phyloP scores from a whole-genome alignment of 2,888 invertebrate genomes.

The Tortricodes alternella region DNA sequence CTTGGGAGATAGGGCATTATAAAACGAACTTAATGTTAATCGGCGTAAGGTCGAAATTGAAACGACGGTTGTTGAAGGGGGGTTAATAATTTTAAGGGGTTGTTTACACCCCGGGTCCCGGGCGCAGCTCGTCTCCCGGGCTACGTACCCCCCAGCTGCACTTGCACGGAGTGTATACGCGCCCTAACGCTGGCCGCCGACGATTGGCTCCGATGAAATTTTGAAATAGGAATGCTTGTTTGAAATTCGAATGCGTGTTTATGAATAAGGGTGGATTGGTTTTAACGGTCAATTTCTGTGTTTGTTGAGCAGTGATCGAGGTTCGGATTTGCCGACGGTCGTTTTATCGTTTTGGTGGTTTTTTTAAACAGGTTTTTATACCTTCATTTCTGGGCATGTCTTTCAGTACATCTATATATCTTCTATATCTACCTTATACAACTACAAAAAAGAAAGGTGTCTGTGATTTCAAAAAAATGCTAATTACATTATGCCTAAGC shows the following conservation, averaged over 20 bases:
- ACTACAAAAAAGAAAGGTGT: too few relatives aligned
- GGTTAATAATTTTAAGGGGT: constrained; percentile 45
- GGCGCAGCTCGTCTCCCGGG: constrained; percentile 74
- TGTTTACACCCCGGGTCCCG: constrained; percentile 62
- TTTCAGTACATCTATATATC: too few relatives aligned
- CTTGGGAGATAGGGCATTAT: constrained; percentile 34
- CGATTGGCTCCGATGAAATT: constrained; percentile 43
- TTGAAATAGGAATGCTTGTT: constrained; percentile 39
- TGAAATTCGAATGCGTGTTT: constrained; percentile 12
- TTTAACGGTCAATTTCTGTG: not conserved
- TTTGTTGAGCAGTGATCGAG: not conserved
- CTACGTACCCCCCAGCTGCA: constrained; percentile 62
- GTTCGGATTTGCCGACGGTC: not conserved
- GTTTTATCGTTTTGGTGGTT: not conserved
- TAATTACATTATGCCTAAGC: too few relatives aligned
- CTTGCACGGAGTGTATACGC: constrained; percentile 56
- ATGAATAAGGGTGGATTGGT: not conserved
- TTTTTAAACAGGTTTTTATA: not conserved
- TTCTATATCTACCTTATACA: too few relatives aligned
- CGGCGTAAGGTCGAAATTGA: constrained; percentile 41
- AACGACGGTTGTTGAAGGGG: constrained; percentile 28
- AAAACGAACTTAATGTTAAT: constrained; percentile 37
- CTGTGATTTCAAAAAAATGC: too few relatives aligned
- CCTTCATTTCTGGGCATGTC: too few relatives aligned
- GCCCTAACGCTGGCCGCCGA: constrained; percentile 45